Base-by-base conservation (phyloP, 1,140 invertebrate genomes). In the Dendroctonus ponderosae region DNA sequence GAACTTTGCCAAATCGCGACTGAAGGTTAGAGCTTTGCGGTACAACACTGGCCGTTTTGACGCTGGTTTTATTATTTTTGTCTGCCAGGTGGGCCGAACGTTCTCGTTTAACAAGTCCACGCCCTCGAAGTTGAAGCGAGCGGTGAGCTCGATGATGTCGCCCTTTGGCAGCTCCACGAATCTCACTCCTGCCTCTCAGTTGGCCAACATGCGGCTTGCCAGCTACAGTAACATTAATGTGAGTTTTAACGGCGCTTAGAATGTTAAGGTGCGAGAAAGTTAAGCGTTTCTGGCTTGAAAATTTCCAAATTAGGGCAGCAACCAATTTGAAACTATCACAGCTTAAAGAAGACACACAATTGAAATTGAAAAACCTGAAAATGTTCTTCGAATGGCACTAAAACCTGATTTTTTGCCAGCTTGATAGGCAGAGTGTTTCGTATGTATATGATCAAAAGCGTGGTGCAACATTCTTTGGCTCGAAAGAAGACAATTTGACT, bases 101-200 rank as follows among this genome's bases (percentile, higher is more conserved):
- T 91, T 97, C 74, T 96, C 94, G 59, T 94, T 97, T 78, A 96
- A 94, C 79, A 94, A 94, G 80, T 68, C 66, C 5, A 97, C 94
- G 6, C 94, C 94, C 15, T 92, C 89, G 56, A 95, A 94, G 80
- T 77, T 97, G 70, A 97, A 96, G 81, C 84, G 94, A 57, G 94
- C 95, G 5, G 90, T 97, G 75, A 96, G 93, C 8, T 93, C 93
- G n/a, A 90, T 94, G 85, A 94, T 95, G 89, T 94, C 92, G 70
- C 92, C 93, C 6, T 92, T 93, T 80, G 90, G 89, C 59, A 90
- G 87, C 70, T 89, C 87, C 8, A 88, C 88, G 62, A 91, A 89
- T 71, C 81, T 92, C 51, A 90, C 90, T 66, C 89, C 86, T 14
- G 85, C 84, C 42, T 87, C 86, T 15, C 87, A 89, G 77, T 81